Percentiles rank a stretch among this genome's conserved stretches.
phyloP scores from a whole-genome alignment of 2,888 invertebrate genomes.

The Ornithoptera priamus region DNA sequence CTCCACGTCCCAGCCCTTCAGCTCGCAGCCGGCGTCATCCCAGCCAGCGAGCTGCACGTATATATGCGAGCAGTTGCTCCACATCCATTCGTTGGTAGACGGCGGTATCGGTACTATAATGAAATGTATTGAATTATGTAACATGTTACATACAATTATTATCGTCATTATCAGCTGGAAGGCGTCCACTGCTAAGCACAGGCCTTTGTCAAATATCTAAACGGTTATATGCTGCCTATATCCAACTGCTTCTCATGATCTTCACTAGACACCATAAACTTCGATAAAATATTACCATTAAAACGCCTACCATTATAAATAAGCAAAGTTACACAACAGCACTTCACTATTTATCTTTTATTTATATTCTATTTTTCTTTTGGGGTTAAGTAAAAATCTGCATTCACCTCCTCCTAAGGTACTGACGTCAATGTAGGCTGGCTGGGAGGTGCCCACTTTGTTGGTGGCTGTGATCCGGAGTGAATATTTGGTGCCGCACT shows the following conservation, averaged over 20 bases:
- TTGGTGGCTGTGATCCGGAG: constrained; percentile 90
- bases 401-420: constrained; percentile 78
- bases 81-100: constrained; percentile 85
- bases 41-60: constrained; percentile 89
- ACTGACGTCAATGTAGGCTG: constrained; percentile 82
- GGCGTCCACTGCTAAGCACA: too few species aligned
- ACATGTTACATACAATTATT: background rate
- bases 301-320: too few species aligned
- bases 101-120: constrained; percentile 82
- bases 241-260: too few species aligned
- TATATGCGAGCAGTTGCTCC: constrained; percentile 89
- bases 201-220: too few species aligned
- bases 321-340: too few species aligned
- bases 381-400: background rate
- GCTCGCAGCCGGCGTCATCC: constrained; percentile 91
- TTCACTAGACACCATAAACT: too few species aligned
- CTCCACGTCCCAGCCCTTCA: constrained; percentile 88
- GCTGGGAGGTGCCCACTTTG: constrained; percentile 89
- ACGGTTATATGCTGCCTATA: too few species aligned
- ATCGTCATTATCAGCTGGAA: too few species aligned
- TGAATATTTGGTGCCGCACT: constrained; percentile 91
- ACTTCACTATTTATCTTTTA: too few species aligned
- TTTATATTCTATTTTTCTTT: too few species aligned
- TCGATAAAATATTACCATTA: too few species aligned
- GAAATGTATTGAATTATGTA: background rate